Evolutionary conservation across 2,113 vertebrate species (phyloP).

Genomic region (Sebastes schlegelii): DNA sequence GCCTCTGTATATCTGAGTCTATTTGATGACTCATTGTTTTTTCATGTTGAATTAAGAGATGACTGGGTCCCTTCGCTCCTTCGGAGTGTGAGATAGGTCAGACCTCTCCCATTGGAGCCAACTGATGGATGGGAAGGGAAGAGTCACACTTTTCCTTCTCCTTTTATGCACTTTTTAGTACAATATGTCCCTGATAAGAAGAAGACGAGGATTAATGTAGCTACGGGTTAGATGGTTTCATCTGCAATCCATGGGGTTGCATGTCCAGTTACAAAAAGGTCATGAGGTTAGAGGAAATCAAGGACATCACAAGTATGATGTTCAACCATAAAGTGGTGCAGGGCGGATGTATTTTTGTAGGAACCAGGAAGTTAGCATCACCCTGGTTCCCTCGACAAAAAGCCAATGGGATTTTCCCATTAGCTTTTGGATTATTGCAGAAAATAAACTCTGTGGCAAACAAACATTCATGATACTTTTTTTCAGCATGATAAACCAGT

Average conservation of each 20-base stretch:
- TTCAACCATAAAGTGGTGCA: no score
- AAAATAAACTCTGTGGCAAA: no score
- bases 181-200: neutral
- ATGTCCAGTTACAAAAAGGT: neutral
- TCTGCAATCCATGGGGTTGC: neutral
- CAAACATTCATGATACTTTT: no score
- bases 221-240: neutral
- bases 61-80: conserved; percentile 45
- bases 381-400: no score
- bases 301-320: neutral
- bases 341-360: no score
- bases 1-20: conserved; percentile 4
- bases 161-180: conserved; percentile 47
- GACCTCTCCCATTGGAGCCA: conserved; percentile 54
- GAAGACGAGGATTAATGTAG: neutral
- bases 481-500: no score
- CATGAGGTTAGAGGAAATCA: neutral
- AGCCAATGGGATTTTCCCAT: no score
- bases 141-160: conserved; percentile 18
- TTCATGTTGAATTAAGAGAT: conserved; percentile 54
- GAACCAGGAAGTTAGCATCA: no score
- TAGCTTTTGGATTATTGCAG: no score
- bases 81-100: conserved; percentile 73
- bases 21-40: conserved; percentile 69
- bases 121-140: conserved; percentile 21